phyloP scores from a whole-genome alignment of 2,113 vertebrate species.

The Podilymbus podiceps region DNA sequence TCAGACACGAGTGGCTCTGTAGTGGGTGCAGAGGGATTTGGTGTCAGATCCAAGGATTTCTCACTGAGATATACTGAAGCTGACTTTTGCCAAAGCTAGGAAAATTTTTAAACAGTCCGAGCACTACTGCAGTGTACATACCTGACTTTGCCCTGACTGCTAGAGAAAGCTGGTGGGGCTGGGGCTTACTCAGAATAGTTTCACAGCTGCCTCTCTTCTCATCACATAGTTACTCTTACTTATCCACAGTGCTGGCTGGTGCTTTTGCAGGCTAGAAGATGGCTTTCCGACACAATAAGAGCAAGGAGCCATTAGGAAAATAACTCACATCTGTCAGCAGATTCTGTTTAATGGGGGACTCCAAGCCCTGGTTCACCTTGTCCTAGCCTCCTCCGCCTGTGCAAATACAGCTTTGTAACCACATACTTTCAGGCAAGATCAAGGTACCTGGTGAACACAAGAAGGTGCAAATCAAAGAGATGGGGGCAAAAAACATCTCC shows the following conservation, averaged over 20 bases:
- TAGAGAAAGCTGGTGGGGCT: neutral
- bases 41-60: neutral
- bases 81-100: neutral
- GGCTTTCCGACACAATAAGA: neutral
- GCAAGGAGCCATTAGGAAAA: slow-evolving; percentile 44
- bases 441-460: neutral
- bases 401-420: neutral
- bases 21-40: neutral
- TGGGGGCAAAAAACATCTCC: neutral
- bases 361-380: neutral
- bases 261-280: neutral
- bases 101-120: neutral
- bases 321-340: slow-evolving; percentile 32
- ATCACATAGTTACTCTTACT: neutral
- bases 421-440: neutral
- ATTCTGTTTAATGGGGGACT: neutral
- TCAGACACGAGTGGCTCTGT: neutral
- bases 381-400: neutral
- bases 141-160: neutral
- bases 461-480: neutral
- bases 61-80: neutral
- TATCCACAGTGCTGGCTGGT: neutral
- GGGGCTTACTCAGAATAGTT: neutral
- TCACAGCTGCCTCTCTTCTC: neutral
- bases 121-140: neutral